These are phyloP conservation scores for Coenonympha glycerion DNA, from an alignment of 2,888 invertebrate species.

Conservation along the genomic window DNA sequence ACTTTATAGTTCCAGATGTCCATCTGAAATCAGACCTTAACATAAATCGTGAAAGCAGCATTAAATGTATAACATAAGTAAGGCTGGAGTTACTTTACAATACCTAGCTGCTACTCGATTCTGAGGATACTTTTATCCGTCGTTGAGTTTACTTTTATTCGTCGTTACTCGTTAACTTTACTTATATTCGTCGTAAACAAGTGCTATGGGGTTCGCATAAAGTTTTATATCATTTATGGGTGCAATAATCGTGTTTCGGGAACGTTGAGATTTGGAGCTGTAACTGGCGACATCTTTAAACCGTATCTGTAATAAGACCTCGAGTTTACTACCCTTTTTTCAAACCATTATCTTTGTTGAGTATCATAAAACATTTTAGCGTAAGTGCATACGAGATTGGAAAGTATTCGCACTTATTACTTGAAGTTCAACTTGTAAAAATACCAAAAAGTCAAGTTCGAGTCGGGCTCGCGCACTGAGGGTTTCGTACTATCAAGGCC, in stretches of 20 bases:
- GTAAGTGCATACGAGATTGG: slow-evolving; percentile 9
- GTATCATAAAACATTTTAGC: background rate
- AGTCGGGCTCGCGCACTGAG: too few species aligned
- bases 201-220: slow-evolving; percentile 10
- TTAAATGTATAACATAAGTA: background rate
- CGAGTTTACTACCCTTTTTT: background rate
- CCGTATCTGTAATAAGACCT: background rate
- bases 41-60: background rate
- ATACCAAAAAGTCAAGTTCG: too few species aligned
- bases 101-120: background rate
- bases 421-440: slow-evolving; percentile 21
- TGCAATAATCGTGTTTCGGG: slow-evolving; percentile 21
- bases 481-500: too few species aligned
- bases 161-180: slow-evolving; percentile 13
- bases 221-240: slow-evolving; percentile 24
- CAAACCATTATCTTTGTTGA: background rate
- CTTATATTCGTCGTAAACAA: slow-evolving; percentile 12
- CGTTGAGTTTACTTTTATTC: slow-evolving; percentile 7
- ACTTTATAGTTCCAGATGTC: too few species aligned
- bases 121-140: background rate
- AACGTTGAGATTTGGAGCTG: slow-evolving; percentile 10
- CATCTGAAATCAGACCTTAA: background rate
- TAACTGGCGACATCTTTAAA: slow-evolving; percentile 2
- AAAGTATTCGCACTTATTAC: slow-evolving; percentile 8
- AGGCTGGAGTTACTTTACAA: background rate